Evolutionary conservation across 2,797 vertebrate genomes (phyloP), one percentile per base, ranked within the genome.

Genomic region (Ceyx erithaca): DNA sequence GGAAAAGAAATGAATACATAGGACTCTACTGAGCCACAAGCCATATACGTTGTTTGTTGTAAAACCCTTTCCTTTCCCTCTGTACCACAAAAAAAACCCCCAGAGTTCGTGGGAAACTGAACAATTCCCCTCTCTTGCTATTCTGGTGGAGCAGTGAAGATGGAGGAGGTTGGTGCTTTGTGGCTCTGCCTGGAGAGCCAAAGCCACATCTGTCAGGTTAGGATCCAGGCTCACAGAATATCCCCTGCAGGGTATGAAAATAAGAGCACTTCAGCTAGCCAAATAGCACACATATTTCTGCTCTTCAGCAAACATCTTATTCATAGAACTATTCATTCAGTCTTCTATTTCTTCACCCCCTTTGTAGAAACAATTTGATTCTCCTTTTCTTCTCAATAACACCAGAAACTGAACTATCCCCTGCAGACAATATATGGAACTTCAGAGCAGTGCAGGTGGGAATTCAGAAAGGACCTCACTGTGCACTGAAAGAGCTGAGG

Each of bases 301-400:
- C 81, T 92, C 72, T 88, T 94, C 62, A 94, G 84, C 66, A 93
- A 90, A 90, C 3, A 3, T 71, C 92, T 95, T 95, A 95, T 93
- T 96, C 91, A 89, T 80, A 85, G 81, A 89, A 80, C 85, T 92
- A 92, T 95, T 95, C 90, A 96, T 96, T 94, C 89, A 85, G 75
- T 92, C 81, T 91, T 91, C 78, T 72, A 83, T 94, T 94, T 94
- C 52, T 92, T 95, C 79, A 83, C 7, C 23, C 86, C 66, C 54
- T 72, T 80, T 92, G 69, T 63, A 76, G 73, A 80, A 93, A 67
- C 33, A 33, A 78, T 87, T 92, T 66, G 43, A 75, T 87, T 87
- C 59, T 87, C 40, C 37, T 85, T 85, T 80, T 55, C 51, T 82
- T 71, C 59, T 62, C 86, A 94, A 66, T 86, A 85, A 59, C 62